A percentile compares a stretch with the other conserved stretches of the same genome.
Conservation (phyloP, 2,888 invertebrate species). For the Rhodophaea formosa region DNA sequence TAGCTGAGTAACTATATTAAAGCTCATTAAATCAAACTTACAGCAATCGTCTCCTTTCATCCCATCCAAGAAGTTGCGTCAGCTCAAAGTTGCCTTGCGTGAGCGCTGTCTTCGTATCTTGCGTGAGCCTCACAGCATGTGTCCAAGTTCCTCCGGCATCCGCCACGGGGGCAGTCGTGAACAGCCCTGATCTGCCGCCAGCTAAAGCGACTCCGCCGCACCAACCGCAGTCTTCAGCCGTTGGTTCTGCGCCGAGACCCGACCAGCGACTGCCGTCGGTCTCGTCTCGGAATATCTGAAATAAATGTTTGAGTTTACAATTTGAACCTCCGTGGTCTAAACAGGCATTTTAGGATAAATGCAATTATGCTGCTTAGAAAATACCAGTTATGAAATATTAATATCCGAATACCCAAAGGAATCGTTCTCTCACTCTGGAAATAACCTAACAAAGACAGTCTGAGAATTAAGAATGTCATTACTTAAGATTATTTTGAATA, state of each 20-base stretch:
- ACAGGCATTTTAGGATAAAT: too few species aligned
- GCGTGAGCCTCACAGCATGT: constrained; percentile 55
- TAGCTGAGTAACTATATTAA: too few species aligned
- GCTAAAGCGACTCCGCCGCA: constrained; percentile 69
- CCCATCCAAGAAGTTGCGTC: constrained; percentile 88
- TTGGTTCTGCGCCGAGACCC: constrained; percentile 68
- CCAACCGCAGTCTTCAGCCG: constrained; percentile 69
- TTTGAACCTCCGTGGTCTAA: too few species aligned
- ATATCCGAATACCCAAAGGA: too few species aligned
- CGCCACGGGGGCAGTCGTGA: constrained; percentile 75
- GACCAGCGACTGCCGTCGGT: constrained; percentile 72
- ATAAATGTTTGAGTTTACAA: background rate
- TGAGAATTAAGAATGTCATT: too few species aligned
- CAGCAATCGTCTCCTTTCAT: constrained; percentile 85
- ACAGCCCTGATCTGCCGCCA: constrained; percentile 55
- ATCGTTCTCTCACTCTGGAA: too few species aligned
- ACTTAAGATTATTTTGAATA: too few species aligned
- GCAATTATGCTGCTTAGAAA: too few species aligned
- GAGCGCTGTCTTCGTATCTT: constrained; percentile 64
- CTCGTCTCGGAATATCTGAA: constrained; percentile 68
- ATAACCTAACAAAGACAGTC: too few species aligned
- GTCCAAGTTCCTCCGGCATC: constrained; percentile 78
- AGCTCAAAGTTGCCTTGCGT: constrained; percentile 89
- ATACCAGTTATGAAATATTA: too few species aligned
- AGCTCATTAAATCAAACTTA: too few species aligned